Conservation (phyloP, 2,113 vertebrate genomes). For the Cynoglossus semilaevis region DNA sequence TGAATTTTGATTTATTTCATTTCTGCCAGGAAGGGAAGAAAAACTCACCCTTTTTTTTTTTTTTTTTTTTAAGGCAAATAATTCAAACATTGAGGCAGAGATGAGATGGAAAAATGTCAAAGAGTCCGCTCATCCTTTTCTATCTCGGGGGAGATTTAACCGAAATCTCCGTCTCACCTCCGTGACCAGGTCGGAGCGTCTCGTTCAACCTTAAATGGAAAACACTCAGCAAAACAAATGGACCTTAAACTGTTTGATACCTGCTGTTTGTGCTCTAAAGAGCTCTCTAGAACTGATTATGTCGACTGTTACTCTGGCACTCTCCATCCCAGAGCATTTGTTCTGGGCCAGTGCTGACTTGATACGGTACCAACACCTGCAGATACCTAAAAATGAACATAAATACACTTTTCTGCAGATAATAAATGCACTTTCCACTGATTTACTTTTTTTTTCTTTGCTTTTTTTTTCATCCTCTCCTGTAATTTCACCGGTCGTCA, state of each 20-base stretch:
- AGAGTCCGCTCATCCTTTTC: slow-evolving; percentile 13
- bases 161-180: slow-evolving; percentile 22
- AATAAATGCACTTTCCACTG: slow-evolving; percentile 20
- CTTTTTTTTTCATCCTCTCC: too few relatives aligned
- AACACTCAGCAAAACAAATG: slow-evolving; percentile 65
- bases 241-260: slow-evolving; percentile 60
- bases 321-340: slow-evolving; percentile 44
- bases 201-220: slow-evolving; percentile 51
- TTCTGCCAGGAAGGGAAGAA: not conserved
- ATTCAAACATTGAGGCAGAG: slow-evolving; percentile 20
- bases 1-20: not conserved
- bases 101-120: slow-evolving; percentile 22
- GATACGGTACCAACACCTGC: slow-evolving; percentile 55
- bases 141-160: slow-evolving; percentile 31
- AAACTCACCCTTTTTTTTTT: not conserved
- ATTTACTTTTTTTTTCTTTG: not conserved
- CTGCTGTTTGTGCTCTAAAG: slow-evolving; percentile 59
- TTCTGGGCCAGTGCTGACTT: slow-evolving; percentile 57
- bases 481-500: too few relatives aligned
- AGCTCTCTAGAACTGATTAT: slow-evolving; percentile 55
- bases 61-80: slow-evolving; percentile 5
- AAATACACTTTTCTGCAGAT: slow-evolving; percentile 14
- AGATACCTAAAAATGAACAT: slow-evolving; percentile 29
- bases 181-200: slow-evolving; percentile 53
- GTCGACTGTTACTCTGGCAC: slow-evolving; percentile 32